Evolutionary conservation across 2,113 vertebrate species (phyloP).

Genomic region (Petrocephalus microphthalmus): DNA sequence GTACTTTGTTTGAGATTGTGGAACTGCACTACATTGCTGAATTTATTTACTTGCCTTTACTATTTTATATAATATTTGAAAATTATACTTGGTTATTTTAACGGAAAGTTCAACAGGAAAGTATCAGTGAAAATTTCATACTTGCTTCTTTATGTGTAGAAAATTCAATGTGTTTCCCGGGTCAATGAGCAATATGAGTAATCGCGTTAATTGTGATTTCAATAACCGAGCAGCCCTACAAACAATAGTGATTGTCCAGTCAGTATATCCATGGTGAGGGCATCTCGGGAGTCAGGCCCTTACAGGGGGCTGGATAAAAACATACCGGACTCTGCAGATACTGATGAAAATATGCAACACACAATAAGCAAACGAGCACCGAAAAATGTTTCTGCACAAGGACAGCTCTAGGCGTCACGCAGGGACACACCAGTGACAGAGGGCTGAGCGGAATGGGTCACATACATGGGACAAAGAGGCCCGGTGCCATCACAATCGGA

Average conservation of each 20-base stretch:
- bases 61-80: too few relatives aligned
- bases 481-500: background rate
- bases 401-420: background rate
- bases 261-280: background rate
- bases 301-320: background rate
- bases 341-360: background rate
- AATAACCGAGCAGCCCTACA: too few relatives aligned
- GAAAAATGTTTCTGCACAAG: background rate
- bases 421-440: background rate
- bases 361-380: background rate
- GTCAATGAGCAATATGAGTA: too few relatives aligned
- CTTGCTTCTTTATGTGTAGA: too few relatives aligned
- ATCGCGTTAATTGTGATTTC: too few relatives aligned
- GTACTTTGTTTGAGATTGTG: too few relatives aligned
- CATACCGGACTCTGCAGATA: background rate
- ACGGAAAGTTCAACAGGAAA: too few relatives aligned
- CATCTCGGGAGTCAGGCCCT: background rate
- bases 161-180: too few relatives aligned
- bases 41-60: too few relatives aligned
- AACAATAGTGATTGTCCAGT: background rate
- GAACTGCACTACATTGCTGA: too few relatives aligned
- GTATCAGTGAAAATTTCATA: too few relatives aligned
- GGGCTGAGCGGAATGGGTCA: background rate
- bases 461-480: background rate
- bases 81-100: too few relatives aligned